Base-by-base conservation (phyloP, 1,140 invertebrate genomes). In the Papilio helenus region DNA sequence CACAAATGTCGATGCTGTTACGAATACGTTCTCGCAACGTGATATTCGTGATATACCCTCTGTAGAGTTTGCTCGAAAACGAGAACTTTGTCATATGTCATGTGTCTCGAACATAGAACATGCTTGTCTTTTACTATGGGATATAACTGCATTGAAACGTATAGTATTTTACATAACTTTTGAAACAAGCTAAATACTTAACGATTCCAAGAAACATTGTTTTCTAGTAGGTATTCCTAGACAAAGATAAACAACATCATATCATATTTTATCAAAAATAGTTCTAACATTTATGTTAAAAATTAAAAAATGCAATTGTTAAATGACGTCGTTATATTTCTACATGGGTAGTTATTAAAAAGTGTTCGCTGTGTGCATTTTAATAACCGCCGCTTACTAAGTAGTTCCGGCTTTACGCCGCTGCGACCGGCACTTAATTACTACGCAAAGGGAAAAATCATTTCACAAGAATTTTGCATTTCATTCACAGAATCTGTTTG, bases 391-490 rank as follows among this genome's bases (percentile, higher is more conserved):
- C 39, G 51, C 39, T 42, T 29, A 26, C n/a, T 77, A 65, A 77
- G 76, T 65, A 65, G 29, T 44, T 77, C 76, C 76, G 76, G 55
- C 58, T 77, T 23, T 10, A 7, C 55, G 34, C 55, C 29, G 23
- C 29, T 39, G 39, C 34, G 34, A 16, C 76, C 76, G 76, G 34
- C 76, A 77, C 76, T 77, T 77, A 65, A 77, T 77, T 44, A 77
- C 76, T 42, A 46, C 23, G 58, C 34, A 44, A 77, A 77, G 58
- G 29, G 18, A 58, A 76, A 58, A 76, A 76, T 23, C 42, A 29
- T 42, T 61, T 61, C 51, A 55, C 46, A 49, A 77, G 34, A 77
- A 77, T 77, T 77, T 42, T 77, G 61, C 23, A 77, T 77, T 77
- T 61, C 55, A 77, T 42, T 61, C 16, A 39, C n/a, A 61, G 20